Base-by-base conservation (phyloP, 2,797 vertebrate species). In the Sebastolobus altivelis region DNA sequence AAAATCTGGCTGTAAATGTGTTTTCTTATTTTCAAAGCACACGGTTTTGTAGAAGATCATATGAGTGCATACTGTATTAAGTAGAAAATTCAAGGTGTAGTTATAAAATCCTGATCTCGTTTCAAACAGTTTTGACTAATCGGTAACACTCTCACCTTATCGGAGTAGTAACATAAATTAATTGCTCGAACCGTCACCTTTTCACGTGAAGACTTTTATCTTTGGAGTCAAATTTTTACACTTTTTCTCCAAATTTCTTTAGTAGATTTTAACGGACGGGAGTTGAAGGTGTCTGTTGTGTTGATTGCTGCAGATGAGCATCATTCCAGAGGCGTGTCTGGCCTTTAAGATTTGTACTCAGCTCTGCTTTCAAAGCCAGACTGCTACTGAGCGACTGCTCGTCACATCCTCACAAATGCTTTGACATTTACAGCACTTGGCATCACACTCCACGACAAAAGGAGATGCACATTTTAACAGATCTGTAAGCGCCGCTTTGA, bases 381-480 rank as follows among this genome's bases (percentile, higher is more conserved):
- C 52, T 8, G 79, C 56, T 37, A 33, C 65, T 5, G 62, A 84
- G 65, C 16, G 14, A 73, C 60, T 33, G 81, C 66, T 79, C n/a
- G 78, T 85, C 83, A 78, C 81, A 31, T 84, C 78, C 55, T 33
- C 76, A 83, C 88, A 87, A 89, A 87, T 13, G 81, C 89, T 85
- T 77, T 93, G 90, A 94, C 91, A 90, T 92, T 91, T 92, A 87
- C 75, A 77, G 67, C 78, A 72, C 86, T 77, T 72, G 72, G 65
- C 82, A 52, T 71, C 27, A 1, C 65, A 29, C 70, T 62, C 59
- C 33, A 16, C 20, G 46, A 66, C 70, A 35, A 72, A 66, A 52
- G 22, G 54, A 79, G 82, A 31, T 1, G 75, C 79, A 68, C 83
- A 63, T 79, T 80, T 82, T 8, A 75, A 62, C 81, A 60, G 74